Evolutionary conservation across 2,797 vertebrate species (phyloP), one percentile per base, ranked within the genome.

Genomic region (Ptychobarbus kaznakovi): DNA sequence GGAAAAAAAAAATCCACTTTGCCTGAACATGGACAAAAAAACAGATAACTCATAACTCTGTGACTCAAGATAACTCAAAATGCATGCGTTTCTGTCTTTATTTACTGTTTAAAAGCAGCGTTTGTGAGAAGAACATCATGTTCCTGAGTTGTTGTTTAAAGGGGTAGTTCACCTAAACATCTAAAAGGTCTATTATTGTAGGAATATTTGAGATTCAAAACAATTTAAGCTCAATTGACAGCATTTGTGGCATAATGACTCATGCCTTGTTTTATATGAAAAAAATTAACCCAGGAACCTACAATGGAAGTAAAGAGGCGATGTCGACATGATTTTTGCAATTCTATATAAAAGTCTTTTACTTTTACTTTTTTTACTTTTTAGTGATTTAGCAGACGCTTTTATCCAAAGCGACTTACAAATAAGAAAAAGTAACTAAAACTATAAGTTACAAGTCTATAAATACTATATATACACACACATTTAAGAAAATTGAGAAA

Each of bases 1-100:
- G 83, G 87, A 7, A 68, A 40, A 61, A 40, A 61, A 16, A 16
- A 3, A 42, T 42, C 40, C 53, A 85, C n/a, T 86, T 85, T 89
- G 84, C 69, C 74, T 81, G 28, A 38, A 81, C 28, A 49, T 5
- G 63, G 44, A 28, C 32, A 40, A 12, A 46, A 81, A 76, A 16
- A 42, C 63, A 76, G 49, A 77, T 40, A 8, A 75, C 73, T 53
- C 73, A 42, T 42, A 44, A 44, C 42, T 44, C 42, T 3, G 10
- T 44, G 42, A 44, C 42, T 44, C 42, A 44, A 44, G 42, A 44
- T 44, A 44, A 44, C 42, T 9, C 4, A 1, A 61, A 61, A 16
- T 11, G 20, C 75, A 63, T 16, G 7, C 28, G 6, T n/a, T 77
- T 13, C 38, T 18, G 6, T 18, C 56, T 76, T 16, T 76, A 22